Conservation (phyloP, 2,888 invertebrate genomes). For the Eupeodes latifasciatus region DNA sequence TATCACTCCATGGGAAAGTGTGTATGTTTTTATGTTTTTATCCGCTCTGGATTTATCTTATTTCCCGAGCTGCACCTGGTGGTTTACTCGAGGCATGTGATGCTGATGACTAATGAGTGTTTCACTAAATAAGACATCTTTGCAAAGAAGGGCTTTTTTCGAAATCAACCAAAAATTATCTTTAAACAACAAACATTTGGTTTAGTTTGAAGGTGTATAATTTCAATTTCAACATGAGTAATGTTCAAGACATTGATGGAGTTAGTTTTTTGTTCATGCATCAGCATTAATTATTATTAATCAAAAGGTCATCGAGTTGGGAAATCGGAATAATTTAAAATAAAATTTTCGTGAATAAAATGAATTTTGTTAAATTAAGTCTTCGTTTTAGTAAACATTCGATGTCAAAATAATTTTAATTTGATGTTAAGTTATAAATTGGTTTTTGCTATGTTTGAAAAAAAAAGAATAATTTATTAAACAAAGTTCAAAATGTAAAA, state of each 20-base stretch:
- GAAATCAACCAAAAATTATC: slow-evolving; percentile 12
- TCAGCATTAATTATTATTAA: slow-evolving; percentile 17
- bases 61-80: neutral
- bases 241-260: slow-evolving; percentile 12
- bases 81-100: slow-evolving; percentile 21
- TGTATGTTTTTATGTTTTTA: neutral
- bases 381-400: too few relatives aligned
- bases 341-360: neutral
- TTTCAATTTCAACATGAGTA: slow-evolving; percentile 11
- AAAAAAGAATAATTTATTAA: too few relatives aligned
- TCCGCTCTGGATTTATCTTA: neutral
- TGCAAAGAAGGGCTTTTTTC: slow-evolving; percentile 41
- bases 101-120: slow-evolving; percentile 4
- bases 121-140: neutral
- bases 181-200: slow-evolving; percentile 8
- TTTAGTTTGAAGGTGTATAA: neutral
- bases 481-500: too few relatives aligned
- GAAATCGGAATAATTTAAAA: slow-evolving; percentile 3
- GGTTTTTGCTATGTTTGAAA: neutral
- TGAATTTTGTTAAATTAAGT: neutral
- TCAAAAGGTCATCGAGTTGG: slow-evolving; percentile 48
- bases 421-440: neutral
- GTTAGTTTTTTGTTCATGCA: neutral
- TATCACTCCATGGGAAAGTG: slow-evolving; percentile 1
- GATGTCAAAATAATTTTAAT: neutral